Percentiles rank a stretch among this genome's conserved stretches.
These are phyloP conservation scores for Calephelis perditalis DNA, from an alignment of 2,888 invertebrate species.

Conservation along the genomic window DNA sequence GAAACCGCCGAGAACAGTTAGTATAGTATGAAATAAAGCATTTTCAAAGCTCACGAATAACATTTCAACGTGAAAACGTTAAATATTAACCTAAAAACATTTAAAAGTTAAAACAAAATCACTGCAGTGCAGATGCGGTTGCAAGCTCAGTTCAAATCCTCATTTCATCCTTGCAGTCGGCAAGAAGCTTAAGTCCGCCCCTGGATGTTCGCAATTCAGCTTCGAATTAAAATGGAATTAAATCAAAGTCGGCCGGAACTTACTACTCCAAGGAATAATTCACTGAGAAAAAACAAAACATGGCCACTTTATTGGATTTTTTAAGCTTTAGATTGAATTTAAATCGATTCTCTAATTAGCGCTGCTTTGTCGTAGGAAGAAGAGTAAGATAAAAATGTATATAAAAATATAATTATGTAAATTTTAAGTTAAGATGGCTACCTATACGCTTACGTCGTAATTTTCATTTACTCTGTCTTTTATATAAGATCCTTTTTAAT, in stretches of 20 bases:
- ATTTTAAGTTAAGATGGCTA: no score
- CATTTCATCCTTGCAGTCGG: slow-evolving; percentile 19
- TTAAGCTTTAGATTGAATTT: background rate
- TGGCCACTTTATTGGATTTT: background rate
- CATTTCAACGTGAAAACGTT: slow-evolving; percentile 1
- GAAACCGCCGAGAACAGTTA: no score
- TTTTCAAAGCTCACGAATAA: background rate
- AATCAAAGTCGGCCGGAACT: slow-evolving; percentile 14
- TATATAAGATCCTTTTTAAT: no score
- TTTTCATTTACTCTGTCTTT: no score
- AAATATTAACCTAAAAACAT: slow-evolving; percentile 12
- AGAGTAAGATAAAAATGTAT: no score
- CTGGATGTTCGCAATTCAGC: slow-evolving; percentile 13
- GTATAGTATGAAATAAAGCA: no score
- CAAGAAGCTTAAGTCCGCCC: slow-evolving; percentile 18
- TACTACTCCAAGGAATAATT: slow-evolving; percentile 5
- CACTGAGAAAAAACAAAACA: background rate
- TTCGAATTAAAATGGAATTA: slow-evolving; percentile 19
- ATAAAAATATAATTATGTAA: no score
- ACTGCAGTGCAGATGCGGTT: slow-evolving; percentile 23
- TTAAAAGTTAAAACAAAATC: slow-evolving; percentile 38
- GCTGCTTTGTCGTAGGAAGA: no score
- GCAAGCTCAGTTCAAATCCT: slow-evolving; percentile 18
- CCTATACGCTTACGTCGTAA: no score
- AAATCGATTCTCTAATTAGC: background rate